Base-by-base conservation (phyloP, 2,888 invertebrate genomes). In the Steinernema hermaphroditum region DNA sequence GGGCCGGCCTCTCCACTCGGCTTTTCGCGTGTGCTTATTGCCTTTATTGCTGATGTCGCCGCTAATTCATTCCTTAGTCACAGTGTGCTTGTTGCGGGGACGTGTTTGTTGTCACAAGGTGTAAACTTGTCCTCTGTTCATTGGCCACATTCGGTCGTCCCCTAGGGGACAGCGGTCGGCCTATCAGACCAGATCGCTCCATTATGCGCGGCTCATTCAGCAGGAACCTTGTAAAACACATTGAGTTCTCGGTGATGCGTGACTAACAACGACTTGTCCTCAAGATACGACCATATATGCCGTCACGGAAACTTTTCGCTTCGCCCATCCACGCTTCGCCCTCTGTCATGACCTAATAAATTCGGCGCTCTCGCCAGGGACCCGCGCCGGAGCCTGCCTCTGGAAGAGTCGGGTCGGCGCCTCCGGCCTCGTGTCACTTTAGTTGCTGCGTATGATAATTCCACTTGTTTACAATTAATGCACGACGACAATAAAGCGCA, bases 381-480 rank as follows among this genome's bases (percentile, higher is more conserved):
- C 14, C 41, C 19, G 9, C 46, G 46, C 46, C 46, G 19, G 46
- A 19, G 16, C 14, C 41, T 14, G 14, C n/a, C n/a, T n/a, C n/a
- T n/a, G n/a, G 37, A 37, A 12, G 37, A 37, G 6, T 37, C 37
- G 12, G 12, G 37, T 37, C 12, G 4, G n/a, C n/a, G n/a, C n/a
- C n/a, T n/a, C n/a, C n/a, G n/a, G 37, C 4, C 37, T 37, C 4
- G 37, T 37, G 37, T 37, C 37, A 37, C 12, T 37, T 37, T 37
- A 37, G 4, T 37, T 46, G 46, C 2, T 46, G n/a, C 6, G n/a
- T n/a, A 54, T 24, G 27, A 54, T 54, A 54, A 54, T 54, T 54
- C 22, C 27, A 27, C 54, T 54, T 54, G 54, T 54, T 54, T 54
- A 27, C 54, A 54, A 54, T 54, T 54, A 54, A 54, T 54, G 27